Percentiles rank a stretch among this genome's conserved stretches.
Conservation (phyloP, 2,797 vertebrate species). For the Aselliscus stoliczkanus region DNA sequence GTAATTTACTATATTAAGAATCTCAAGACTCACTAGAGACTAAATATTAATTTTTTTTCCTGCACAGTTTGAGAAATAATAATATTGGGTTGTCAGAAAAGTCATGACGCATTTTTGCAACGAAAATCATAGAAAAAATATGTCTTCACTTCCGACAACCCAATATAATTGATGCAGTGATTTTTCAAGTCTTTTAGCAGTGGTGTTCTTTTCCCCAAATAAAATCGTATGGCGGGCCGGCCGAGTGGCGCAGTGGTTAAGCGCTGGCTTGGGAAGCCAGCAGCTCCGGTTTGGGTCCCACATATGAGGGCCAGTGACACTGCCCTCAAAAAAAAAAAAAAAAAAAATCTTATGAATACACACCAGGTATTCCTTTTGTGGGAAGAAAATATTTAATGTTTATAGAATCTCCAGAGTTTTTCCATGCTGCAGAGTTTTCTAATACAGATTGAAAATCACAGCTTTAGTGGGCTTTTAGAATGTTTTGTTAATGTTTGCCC, state of each 20-base stretch:
- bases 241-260: no score
- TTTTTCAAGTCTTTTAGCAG: conserved; percentile 7
- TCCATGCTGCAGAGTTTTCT: neutral
- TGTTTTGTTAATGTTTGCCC: neutral
- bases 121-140: no score
- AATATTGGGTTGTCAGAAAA: no score
- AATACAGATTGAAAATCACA: neutral
- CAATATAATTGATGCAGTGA: neutral
- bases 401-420: neutral
- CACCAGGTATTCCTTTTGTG: neutral
- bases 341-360: neutral
- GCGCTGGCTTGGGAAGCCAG: no score
- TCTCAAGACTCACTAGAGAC: neutral
- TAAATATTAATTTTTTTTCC: neutral
- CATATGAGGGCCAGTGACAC: no score
- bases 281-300: no score
- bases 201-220: neutral
- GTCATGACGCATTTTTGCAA: no score
- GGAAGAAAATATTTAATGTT: neutral
- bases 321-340: no score
- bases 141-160: no score
- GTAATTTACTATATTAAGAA: neutral
- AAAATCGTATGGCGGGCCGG: neutral
- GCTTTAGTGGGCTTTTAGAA: neutral
- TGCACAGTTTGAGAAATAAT: neutral